A percentile compares a stretch with the other conserved stretches of the same genome.
phyloP scores from a whole-genome alignment of 2,113 vertebrate species.

The Actenoides hombroni region DNA sequence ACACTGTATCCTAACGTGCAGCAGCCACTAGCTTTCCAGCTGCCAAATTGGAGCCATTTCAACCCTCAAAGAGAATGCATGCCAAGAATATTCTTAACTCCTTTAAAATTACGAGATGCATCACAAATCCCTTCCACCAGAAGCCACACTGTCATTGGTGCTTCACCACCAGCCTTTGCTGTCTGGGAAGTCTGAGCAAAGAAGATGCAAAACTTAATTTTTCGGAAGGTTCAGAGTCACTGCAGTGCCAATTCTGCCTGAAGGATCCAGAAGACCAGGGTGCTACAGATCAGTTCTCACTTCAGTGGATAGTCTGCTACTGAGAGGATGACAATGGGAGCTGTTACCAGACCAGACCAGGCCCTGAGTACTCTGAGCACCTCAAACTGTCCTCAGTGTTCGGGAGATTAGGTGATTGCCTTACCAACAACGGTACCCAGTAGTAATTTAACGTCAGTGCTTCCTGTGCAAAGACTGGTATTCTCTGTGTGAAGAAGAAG shows the following conservation, averaged over 20 bases:
- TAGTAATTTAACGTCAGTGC: constrained; percentile 89
- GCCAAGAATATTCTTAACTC: neutral
- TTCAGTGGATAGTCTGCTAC: neutral
- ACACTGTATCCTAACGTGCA: neutral
- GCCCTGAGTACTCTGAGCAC: neutral
- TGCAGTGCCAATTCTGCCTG: neutral
- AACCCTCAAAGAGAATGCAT: neutral
- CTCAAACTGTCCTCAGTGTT: neutral
- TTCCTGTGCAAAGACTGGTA: constrained; percentile 80
- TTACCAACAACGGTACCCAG: constrained; percentile 95
- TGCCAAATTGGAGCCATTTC: neutral
- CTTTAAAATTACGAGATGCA: neutral
- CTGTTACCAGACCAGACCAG: neutral
- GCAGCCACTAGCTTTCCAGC: neutral
- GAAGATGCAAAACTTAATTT: neutral
- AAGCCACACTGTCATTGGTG: neutral
- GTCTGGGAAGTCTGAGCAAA: neutral
- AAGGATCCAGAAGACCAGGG: neutral
- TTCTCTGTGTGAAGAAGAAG: constrained; percentile 89
- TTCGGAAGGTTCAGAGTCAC: neutral
- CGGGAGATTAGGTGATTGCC: neutral
- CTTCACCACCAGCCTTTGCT: neutral
- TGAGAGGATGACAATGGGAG: neutral
- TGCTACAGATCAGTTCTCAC: neutral
- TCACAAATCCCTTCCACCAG: neutral